phyloP scores from a whole-genome alignment of 2,113 vertebrate genomes.

The Pungitius pungitius region DNA sequence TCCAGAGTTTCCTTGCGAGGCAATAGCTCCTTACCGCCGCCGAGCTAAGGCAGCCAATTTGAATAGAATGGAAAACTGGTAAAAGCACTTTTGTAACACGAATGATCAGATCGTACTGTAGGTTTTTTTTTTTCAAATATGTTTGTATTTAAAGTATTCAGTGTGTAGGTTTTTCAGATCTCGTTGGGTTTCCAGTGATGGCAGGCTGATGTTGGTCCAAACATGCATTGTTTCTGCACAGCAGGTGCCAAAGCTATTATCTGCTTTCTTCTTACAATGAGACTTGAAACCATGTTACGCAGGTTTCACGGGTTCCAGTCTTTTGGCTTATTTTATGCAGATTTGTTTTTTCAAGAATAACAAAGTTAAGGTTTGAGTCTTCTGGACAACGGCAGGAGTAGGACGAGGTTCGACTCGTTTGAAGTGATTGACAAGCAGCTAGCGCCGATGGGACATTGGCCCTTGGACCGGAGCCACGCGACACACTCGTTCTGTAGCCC shows the following conservation, averaged over 20 bases:
- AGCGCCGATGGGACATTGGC: constrained; percentile 51
- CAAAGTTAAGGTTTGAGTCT: constrained; percentile 44
- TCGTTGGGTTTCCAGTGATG: constrained; percentile 33
- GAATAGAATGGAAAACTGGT: constrained; percentile 69
- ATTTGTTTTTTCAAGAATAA: constrained; percentile 41
- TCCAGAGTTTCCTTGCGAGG: constrained; percentile 63
- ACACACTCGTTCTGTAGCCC: constrained; percentile 28
- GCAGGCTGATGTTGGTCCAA: constrained; percentile 48
- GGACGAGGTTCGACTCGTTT: constrained; percentile 50
- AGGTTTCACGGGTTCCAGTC: constrained; percentile 45
- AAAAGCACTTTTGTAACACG: constrained; percentile 41
- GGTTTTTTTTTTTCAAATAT: constrained; percentile 19
- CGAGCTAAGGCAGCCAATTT: constrained; percentile 57
- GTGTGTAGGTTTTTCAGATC: constrained; percentile 44
- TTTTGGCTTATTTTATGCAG: constrained; percentile 42
- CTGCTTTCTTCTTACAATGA: constrained; percentile 51
- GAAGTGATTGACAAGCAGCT: constrained; percentile 60
- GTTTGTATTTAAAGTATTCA: constrained; percentile 52
- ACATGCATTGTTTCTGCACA: constrained; percentile 61
- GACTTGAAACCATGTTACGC: constrained; percentile 50
- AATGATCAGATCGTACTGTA: constrained; percentile 35
- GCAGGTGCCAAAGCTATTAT: constrained; percentile 67
- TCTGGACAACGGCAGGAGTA: constrained; percentile 41
- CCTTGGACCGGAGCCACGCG: constrained; percentile 43
- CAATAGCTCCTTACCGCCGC: constrained; percentile 61